phyloP scores from a whole-genome alignment of 2,888 invertebrate genomes.

The Drosophila birchii region DNA sequence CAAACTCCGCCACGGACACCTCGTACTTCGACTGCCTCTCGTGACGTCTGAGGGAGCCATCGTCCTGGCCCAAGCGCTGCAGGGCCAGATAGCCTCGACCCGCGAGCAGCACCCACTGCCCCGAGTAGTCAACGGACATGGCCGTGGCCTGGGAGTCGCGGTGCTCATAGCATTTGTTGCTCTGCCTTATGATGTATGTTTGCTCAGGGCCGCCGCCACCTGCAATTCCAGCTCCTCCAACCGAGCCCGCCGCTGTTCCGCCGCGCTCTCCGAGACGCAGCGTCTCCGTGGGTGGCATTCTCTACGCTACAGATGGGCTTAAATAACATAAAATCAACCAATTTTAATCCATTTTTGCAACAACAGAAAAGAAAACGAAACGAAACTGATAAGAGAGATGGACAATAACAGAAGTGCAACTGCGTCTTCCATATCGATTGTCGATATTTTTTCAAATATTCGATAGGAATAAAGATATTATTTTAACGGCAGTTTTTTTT shows the following conservation, averaged over 20 bases:
- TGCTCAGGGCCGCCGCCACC: slow-evolving; percentile 63
- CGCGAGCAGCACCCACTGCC: slow-evolving; percentile 93
- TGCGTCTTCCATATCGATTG: background rate
- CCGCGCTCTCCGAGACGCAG: slow-evolving; percentile 62
- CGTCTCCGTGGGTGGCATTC: slow-evolving; percentile 78
- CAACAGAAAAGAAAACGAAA: slow-evolving; percentile 41
- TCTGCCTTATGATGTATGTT: slow-evolving; percentile 80
- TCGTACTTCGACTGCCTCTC: slow-evolving; percentile 96
- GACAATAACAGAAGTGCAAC: slow-evolving; percentile 11
- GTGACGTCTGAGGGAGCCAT: slow-evolving; percentile 89
- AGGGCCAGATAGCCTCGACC: slow-evolving; percentile 92
- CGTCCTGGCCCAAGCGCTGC: slow-evolving; percentile 87
- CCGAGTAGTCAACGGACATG: slow-evolving; percentile 92
- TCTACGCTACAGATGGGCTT: slow-evolving; percentile 1
- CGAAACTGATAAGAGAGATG: slow-evolving; percentile 39
- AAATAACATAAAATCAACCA: slow-evolving; percentile 12
- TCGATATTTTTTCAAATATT: background rate
- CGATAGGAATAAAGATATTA: background rate
- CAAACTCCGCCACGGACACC: slow-evolving; percentile 96
- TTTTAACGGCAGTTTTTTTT: background rate
- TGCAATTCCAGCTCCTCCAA: slow-evolving; percentile 10
- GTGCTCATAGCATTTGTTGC: slow-evolving; percentile 87
- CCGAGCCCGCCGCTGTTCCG: slow-evolving; percentile 13
- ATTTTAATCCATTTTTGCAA: slow-evolving; percentile 34
- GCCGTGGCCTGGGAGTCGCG: slow-evolving; percentile 95